Base-by-base conservation (phyloP, 2,888 invertebrate species). In the Amphimallon solstitiale region DNA sequence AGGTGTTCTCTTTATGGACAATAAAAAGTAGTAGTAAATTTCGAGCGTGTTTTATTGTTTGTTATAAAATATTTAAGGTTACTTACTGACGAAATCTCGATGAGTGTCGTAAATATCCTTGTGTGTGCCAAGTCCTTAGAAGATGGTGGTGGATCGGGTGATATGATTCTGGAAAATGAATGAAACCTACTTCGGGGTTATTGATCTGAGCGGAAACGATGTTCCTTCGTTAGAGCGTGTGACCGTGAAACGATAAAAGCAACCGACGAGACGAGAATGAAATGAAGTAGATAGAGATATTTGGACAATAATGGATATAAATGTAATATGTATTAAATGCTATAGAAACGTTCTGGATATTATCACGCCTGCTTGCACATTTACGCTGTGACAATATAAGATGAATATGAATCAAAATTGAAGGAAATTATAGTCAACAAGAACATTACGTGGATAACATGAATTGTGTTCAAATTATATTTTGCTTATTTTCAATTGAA, bases 31-130 rank as follows among this genome's bases (percentile, higher is more conserved):
- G 49, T 48, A 62, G 49, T 62, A 62, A 62, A 29, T 49, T 49
- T 49, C 62, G 62, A 62, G 48, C 62, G 62, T 62, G 62, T 62
- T 62, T 62, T 62, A 62, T 62, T 62, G 62, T 62, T 62, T 62
- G 49, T 62, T 62, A 62, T 62, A 51, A 62, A 62, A 62, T 62
- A 62, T 62, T 62, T 62, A 49, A 56, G 56, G 40, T 56, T 56
- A 51, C 35, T 51, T 51, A 56, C 40, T 56, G 56, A 40, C 21
- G 40, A 56, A 56, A 56, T 56, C 56, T 56, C 23, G 56, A 29
- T 29, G 29, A 56, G 40, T 56, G 38, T 40, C 40, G 40, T 56
- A 56, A 56, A 56, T 56, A 56, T 40, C 40, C 21, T 40, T 40
- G 54, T 40, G 40, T 56, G 40, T 56, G 23, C 10, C 12, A 23